Evolutionary conservation across 2,113 vertebrate genomes (phyloP).

Genomic region (Apteryx mantelli): DNA sequence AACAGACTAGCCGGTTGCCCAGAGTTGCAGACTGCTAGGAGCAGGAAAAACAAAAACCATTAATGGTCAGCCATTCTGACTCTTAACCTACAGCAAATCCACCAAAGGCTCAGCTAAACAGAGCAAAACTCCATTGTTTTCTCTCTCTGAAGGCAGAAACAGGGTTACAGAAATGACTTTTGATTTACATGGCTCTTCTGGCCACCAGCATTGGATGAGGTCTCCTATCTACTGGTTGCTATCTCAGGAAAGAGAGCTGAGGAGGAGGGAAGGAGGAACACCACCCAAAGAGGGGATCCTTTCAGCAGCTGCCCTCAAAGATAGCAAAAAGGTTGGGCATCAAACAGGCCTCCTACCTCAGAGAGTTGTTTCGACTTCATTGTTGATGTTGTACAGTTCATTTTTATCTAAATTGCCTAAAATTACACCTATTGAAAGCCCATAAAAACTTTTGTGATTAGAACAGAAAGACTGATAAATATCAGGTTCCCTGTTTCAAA

Average conservation of each 20-base stretch:
- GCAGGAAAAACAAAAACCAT: background rate
- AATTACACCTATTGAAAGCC: background rate
- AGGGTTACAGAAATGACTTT: background rate
- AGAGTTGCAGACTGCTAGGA: background rate
- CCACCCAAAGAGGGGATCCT: background rate
- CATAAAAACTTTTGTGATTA: background rate
- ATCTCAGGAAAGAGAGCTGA: background rate
- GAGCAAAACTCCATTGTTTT: background rate
- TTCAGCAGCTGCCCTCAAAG: background rate
- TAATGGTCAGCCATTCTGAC: background rate
- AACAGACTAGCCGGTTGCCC: background rate
- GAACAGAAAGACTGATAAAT: background rate
- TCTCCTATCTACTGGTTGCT: background rate
- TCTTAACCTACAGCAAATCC: background rate
- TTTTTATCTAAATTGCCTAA: background rate
- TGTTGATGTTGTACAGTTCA: background rate
- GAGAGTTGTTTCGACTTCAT: background rate
- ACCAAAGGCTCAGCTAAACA: background rate
- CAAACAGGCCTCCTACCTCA: background rate
- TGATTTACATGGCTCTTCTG: background rate
- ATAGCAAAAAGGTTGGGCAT: background rate
- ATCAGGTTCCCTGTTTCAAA: background rate
- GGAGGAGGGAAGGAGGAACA: background rate
- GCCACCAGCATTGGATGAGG: background rate
- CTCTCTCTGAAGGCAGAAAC: background rate